Evolutionary conservation across 2,888 invertebrate species (phyloP).

Genomic region (Euplagia quadripunctaria): DNA sequence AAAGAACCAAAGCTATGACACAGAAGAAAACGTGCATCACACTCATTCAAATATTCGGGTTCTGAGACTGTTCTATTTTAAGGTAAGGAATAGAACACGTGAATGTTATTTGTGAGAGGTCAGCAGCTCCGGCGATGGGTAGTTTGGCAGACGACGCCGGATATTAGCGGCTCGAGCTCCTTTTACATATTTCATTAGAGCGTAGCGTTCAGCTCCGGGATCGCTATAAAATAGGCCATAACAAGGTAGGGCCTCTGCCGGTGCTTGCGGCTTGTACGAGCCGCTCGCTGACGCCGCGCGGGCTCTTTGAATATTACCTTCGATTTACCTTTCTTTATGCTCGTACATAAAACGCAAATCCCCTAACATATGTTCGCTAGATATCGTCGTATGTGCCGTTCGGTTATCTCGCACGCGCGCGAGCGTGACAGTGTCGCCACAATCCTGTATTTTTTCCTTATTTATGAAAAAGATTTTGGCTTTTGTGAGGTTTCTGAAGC

Average conservation of each 20-base stretch:
- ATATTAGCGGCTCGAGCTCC: conserved; percentile 17
- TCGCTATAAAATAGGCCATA: conserved; percentile 27
- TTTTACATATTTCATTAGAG: conserved; percentile 27
- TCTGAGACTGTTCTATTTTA: too few species aligned
- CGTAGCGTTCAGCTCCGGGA: conserved; percentile 15
- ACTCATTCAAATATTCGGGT: neutral
- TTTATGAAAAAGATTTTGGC: neutral
- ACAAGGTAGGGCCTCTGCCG: conserved; percentile 4
- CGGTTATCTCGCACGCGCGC: conserved; percentile 1
- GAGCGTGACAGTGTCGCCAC: conserved; percentile 4
- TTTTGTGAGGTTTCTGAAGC: neutral
- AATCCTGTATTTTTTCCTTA: neutral
- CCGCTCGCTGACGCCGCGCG: neutral
- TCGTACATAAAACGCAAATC: conserved; percentile 25
- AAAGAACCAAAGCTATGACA: neutral
- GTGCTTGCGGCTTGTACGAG: conserved; percentile 6
- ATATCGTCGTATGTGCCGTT: conserved; percentile 1
- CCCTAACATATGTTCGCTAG: conserved; percentile 10
- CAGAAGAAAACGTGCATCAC: neutral
- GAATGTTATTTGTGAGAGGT: neutral
- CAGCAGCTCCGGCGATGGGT: neutral
- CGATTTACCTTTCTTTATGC: conserved; percentile 30
- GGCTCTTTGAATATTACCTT: conserved; percentile 24
- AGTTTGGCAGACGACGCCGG: conserved; percentile 6
- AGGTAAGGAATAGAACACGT: neutral